Base-by-base conservation (phyloP, 2,888 invertebrate species). In the Pseudeuparius sepicola region DNA sequence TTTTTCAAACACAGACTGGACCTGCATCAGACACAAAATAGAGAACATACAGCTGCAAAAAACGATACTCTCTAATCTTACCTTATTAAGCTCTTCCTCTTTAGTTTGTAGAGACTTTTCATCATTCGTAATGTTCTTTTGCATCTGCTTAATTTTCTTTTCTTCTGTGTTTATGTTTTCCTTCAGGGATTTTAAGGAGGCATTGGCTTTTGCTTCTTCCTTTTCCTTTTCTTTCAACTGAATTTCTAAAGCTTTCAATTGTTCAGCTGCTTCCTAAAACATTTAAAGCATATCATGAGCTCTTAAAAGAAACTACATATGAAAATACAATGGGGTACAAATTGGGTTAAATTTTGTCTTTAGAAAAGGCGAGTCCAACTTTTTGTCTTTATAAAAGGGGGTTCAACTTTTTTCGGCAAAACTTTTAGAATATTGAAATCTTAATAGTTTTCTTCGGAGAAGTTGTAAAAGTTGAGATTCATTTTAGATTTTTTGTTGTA, bases 61-160 rank as follows among this genome's bases (percentile, higher is more conserved):
- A 32, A 6, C 16, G 12, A 5, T 17, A 30, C 9, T 25, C 20
- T 20, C n/a, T 20, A n/a, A 20, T 3, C 16, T 31, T 24, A 38
- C 42, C 54, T 78, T 69, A 3, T 66, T 61, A 44, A 79, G 63
- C 48, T 74, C 71, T 9, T 67, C 64, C 50, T 73, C 63, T 56
- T 84, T 84, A 2, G 56, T 58, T n/a, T 51, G 53, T 11, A 82
- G 52, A 2, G 71, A 67, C 28, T 68, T 65, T 42, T 72, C 70
- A 53, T 90, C 88, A 37, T 83, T 84, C 2, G 56, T 56, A 3
- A 80, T 64, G 48, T 75, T 78, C 44, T 73, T 75, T 42, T 71
- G 65, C 20, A 87, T 61, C 48, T 80, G 73, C 20, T 70, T 70
- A n/a, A 75, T 65, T 42, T 77, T 75, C 48, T 77, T 78, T 36